phyloP scores from a whole-genome alignment of 1,140 invertebrate genomes.

The Ceratina calcarata region DNA sequence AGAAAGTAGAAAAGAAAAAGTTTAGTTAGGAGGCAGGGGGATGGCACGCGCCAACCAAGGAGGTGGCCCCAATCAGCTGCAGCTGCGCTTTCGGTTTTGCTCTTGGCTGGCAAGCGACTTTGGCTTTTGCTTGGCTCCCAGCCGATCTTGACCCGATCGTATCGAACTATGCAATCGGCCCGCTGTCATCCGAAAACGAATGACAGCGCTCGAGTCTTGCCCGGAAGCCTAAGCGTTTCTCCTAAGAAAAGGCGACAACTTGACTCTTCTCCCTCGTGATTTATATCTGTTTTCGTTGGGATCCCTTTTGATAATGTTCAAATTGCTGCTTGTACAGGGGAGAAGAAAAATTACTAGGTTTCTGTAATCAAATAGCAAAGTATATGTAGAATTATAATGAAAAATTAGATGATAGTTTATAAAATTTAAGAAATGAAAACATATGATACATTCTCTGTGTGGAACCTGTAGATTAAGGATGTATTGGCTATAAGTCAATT shows the following conservation, averaged over 20 bases:
- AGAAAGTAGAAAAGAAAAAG: conserved; percentile 54
- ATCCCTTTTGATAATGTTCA: too few relatives aligned
- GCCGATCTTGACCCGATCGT: conserved; percentile 73
- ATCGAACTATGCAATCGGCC: conserved; percentile 60
- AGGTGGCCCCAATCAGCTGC: conserved; percentile 58
- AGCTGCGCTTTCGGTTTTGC: conserved; percentile 65
- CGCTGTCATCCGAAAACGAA: conserved; percentile 68
- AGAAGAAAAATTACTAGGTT: too few relatives aligned
- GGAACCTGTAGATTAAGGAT: too few relatives aligned
- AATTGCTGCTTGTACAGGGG: neutral
- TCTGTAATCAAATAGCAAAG: too few relatives aligned
- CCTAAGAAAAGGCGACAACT: conserved; percentile 51
- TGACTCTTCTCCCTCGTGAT: conserved; percentile 54
- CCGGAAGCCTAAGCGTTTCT: conserved; percentile 29
- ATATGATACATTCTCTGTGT: too few relatives aligned
- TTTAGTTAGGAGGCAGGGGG: conserved; percentile 59
- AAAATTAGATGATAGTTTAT: too few relatives aligned
- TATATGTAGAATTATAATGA: too few relatives aligned
- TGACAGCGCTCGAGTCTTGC: conserved; percentile 55
- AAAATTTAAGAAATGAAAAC: too few relatives aligned
- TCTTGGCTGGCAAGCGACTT: conserved; percentile 64
- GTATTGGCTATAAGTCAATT: too few relatives aligned
- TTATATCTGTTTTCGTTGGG: conserved; percentile 22
- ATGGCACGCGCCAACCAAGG: conserved; percentile 75
- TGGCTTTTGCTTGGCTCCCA: conserved; percentile 57